A percentile compares a stretch with the other conserved stretches of the same genome.
Evolutionary conservation across 2,888 invertebrate species (phyloP).

Genomic region (Platycheirus rosarum): DNA sequence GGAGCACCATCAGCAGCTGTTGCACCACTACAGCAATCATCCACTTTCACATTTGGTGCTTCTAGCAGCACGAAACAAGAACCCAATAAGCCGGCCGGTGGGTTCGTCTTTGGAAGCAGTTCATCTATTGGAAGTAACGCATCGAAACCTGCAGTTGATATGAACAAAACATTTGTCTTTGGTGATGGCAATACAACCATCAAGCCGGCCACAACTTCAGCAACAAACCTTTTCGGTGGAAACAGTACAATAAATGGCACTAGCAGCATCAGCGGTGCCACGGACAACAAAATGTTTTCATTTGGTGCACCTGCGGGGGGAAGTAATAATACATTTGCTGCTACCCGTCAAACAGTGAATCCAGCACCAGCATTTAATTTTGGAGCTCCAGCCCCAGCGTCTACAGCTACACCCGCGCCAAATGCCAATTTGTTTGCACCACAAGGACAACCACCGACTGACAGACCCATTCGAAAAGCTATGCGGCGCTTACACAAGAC

Average conservation of each 20-base stretch:
- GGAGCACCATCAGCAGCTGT: constrained; percentile 48
- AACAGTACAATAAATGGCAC: constrained; percentile 1
- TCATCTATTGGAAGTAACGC: constrained; percentile 63
- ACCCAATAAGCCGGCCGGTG: constrained; percentile 43
- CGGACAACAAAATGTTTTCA: constrained; percentile 55
- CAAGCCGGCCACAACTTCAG: constrained; percentile 26
- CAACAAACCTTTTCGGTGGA: constrained; percentile 46
- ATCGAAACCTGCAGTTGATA: constrained; percentile 57
- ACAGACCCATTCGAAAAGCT: constrained; percentile 45
- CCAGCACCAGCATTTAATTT: constrained; percentile 53
- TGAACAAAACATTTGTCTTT: constrained; percentile 65
- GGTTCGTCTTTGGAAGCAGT: constrained; percentile 64
- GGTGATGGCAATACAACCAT: constrained; percentile 60
- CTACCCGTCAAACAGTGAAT: constrained; percentile 29
- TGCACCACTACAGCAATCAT: constrained; percentile 44
- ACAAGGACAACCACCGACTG: not conserved
- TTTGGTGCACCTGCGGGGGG: constrained; percentile 35
- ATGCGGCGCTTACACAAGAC: constrained; percentile 62
- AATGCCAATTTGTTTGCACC: constrained; percentile 40
- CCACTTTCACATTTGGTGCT: constrained; percentile 47
- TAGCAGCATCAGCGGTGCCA: not conserved
- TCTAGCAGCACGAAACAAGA: constrained; percentile 33
- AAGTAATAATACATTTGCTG: constrained; percentile 44
- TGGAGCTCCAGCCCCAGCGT: constrained; percentile 19
- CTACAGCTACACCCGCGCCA: constrained; percentile 9